Conservation (phyloP, 1,140 invertebrate genomes). For the Ctenoplectra terminalis region DNA sequence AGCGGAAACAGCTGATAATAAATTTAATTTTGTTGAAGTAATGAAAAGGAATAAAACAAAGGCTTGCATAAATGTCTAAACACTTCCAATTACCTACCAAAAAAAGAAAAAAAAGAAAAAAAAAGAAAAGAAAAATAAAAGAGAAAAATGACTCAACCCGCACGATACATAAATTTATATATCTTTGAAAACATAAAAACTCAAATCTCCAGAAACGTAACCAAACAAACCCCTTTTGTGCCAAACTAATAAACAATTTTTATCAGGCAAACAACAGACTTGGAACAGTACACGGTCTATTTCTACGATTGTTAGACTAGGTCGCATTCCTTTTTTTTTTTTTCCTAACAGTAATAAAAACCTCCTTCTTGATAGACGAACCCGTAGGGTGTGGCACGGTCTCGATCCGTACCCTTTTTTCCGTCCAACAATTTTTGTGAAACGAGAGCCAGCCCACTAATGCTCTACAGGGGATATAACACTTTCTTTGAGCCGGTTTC, state of each 20-base stretch:
- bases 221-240: neutral
- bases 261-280: neutral
- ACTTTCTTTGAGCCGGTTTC: conserved; percentile 40
- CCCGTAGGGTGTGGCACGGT: conserved; percentile 27
- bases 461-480: conserved; percentile 39
- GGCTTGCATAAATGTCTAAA: too few species aligned
- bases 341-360: neutral
- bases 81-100: too few species aligned
- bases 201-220: neutral
- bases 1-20: too few species aligned
- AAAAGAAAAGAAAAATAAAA: too few species aligned
- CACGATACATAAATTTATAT: too few species aligned
- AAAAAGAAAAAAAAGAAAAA: too few species aligned
- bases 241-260: neutral
- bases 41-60: too few species aligned
- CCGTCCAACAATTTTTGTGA: conserved; percentile 43
- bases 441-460: conserved; percentile 23
- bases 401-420: neutral
- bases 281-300: neutral
- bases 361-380: neutral
- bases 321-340: too few species aligned
- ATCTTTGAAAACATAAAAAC: neutral
- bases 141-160: too few species aligned
- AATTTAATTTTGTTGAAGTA: too few species aligned
- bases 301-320: neutral